A percentile compares a stretch with the other conserved stretches of the same genome.
phyloP scores from a whole-genome alignment of 1,140 invertebrate species.

The Chironomus striatipennis region DNA sequence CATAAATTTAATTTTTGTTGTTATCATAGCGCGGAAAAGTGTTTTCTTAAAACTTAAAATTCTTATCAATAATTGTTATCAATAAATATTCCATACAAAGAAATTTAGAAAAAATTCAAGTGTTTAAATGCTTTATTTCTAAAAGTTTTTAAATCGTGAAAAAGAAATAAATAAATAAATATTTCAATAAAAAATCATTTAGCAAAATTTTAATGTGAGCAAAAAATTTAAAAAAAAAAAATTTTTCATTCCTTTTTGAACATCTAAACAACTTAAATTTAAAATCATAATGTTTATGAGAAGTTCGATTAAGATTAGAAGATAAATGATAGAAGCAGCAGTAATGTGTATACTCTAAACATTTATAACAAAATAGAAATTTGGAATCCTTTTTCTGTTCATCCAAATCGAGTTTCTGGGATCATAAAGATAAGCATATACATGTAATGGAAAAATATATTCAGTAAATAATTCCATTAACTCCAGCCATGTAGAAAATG shows the following conservation, averaged over 20 bases:
- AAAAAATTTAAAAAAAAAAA: too few species aligned
- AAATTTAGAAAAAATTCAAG: too few species aligned
- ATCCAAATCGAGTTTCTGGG: slow-evolving; percentile 1
- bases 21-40: background rate
- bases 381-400: slow-evolving; percentile 1
- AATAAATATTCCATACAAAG: too few species aligned
- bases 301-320: slow-evolving; percentile 18
- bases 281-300: slow-evolving; percentile 1
- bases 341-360: background rate
- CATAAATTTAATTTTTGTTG: slow-evolving; percentile 10
- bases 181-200: too few species aligned
- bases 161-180: too few species aligned
- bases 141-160: too few species aligned
- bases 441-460: slow-evolving; percentile 4
- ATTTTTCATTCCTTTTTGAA: too few species aligned
- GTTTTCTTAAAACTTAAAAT: slow-evolving; percentile 8
- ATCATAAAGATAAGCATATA: slow-evolving; percentile 8
- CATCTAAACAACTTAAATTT: too few species aligned
- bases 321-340: background rate
- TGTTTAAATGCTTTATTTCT: too few species aligned
- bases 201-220: too few species aligned
- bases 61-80: slow-evolving; percentile 1
- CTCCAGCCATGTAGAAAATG: slow-evolving; percentile 7
- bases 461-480: slow-evolving; percentile 14
- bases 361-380: background rate